Evolutionary conservation across 2,113 vertebrate species (phyloP), one percentile per base, ranked within the genome.

Genomic region (Lampris megalopsis): DNA sequence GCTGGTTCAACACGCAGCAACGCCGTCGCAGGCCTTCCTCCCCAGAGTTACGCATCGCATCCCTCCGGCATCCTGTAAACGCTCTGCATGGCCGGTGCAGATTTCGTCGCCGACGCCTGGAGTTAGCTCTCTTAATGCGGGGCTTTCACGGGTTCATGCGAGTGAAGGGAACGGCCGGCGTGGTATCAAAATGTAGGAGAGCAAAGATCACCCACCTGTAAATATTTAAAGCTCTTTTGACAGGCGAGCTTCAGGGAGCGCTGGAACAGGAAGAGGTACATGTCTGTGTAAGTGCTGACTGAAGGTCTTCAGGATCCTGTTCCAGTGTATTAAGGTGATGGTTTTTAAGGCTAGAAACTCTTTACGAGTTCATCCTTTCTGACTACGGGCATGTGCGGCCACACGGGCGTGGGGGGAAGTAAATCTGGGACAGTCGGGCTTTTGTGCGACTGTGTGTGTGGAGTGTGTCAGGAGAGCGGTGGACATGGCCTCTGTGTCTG

Each of bases 401-500:
- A 13, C 2, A 2, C 45, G 48, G 41, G 36, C 40, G 5, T 0
- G 56, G 48, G 47, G 9, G 13, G 52, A 6, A 3, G 7, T 45
- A 41, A 61, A 40, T 54, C 54, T 57, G 49, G 67, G 72, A 66
- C 53, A 6, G 47, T 3, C n/a, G 36, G 67, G 56, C 79, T 61
- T 54, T 66, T 70, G 79, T 6, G 1, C 24, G 36, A 4, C 8
- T 37, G 13, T 37, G 13, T 40, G 24, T 81, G 71, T 83, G 3
- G 24, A 45, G 73, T 57, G 58, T 79, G 63, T 85, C 71, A 41
- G 47, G 83, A 61, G 65, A 48, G 68, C 67, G 48, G 71, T 68
- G 80, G 57, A 73, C 79, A 58, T 24, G 57, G 74, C 63, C 6
- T 54, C 53, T 10, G 50, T 69, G 79, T 86, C 74, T 66, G 35